Evolutionary conservation across 2,888 invertebrate genomes (phyloP), one percentile per base, ranked within the genome.

Genomic region (Erebia palarica): DNA sequence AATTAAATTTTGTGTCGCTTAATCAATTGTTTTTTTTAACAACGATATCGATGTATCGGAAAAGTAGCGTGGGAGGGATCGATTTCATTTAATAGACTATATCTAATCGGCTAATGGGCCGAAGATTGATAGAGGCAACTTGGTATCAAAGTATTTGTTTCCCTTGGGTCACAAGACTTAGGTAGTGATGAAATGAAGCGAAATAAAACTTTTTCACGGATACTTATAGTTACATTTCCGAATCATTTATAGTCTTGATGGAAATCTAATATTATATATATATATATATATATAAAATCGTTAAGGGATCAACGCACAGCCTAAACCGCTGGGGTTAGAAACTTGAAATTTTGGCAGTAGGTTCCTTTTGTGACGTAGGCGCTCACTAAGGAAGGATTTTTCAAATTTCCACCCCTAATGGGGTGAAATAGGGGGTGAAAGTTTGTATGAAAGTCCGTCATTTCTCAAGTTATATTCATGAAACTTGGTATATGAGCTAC

Each of bases 41-140:
- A 75, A 72, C 57, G 74, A 69, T 73, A 72, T 80, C 78, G 76
- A 80, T 82, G 76, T 77, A 78, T 82, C 79, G 80, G 80, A 71
- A 78, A 72, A 53, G 75, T 77, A 72, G 79, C 79, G 86, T 89
- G 86, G 88, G 88, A 84, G 87, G 82, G 86, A 85, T 85, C 82
- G 81, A 80, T 82, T 84, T 81, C 80, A 79, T 84, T 82, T 82
- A 87, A 85, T 86, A 84, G 83, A 79, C 69, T 69, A 79, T 86
- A 91, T 91, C 90, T 90, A 86, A 91, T 91, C 90, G 83, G 76
- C 80, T 89, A 91, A 90, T 91, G 90, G 88, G 71, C 75, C 65
- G 69, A 85, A 87, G 90, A 90, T 91, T 84, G 90, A 91, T 90
- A 86, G 79, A 76, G 80, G 80, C 81, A 86, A 86, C 80, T 83